Base-by-base conservation (phyloP, 2,113 vertebrate genomes). In the Festucalex cinctus region DNA sequence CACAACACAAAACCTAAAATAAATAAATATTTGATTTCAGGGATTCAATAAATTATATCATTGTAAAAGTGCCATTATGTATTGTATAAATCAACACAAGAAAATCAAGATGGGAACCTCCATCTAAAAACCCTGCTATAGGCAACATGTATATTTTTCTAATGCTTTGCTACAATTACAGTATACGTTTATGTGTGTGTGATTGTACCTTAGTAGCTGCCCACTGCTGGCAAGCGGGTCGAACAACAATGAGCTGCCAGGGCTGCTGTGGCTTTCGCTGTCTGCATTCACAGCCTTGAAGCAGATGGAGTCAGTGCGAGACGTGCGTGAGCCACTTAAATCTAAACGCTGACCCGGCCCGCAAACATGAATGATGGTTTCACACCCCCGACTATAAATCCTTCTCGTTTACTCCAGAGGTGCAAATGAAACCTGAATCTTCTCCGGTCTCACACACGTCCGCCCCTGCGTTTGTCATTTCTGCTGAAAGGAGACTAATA, bases 311-410 rank as follows among this genome's bases (percentile, higher is more conserved):
- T 77, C 63, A 43, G 58, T 70, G 71, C 66, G 81, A 85, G 72
- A 86, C 70, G 75, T 70, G 22, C 70, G 75, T 70, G 22, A 72
- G 78, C 74, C 65, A 61, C 67, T 70, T 73, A 73, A 83, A 86
- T 86, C 84, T 85, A 75, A 86, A 66, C 20, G 67, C 43, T 9
- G 71, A 74, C 80, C 73, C 51, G 79, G 73, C 73, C 66, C 7
- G 54, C 73, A 54, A 81, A 78, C 71, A 35, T 87, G 80, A 87
- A 78, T 73, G 78, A 85, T 84, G 76, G 83, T 76, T 85, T 88
- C 78, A 76, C 85, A 81, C 73, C 78, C 78, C 49, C 20, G 12
- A 65, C 79, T 20, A 78, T 86, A 88, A 88, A 88, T 86, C 84
- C 77, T 70, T 74, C 71, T 72, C 54, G 2, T 13, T 60, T 46